These are phyloP conservation scores for Tachina grossa DNA, from an alignment of 2,888 invertebrate species.

Conservation along the genomic window DNA sequence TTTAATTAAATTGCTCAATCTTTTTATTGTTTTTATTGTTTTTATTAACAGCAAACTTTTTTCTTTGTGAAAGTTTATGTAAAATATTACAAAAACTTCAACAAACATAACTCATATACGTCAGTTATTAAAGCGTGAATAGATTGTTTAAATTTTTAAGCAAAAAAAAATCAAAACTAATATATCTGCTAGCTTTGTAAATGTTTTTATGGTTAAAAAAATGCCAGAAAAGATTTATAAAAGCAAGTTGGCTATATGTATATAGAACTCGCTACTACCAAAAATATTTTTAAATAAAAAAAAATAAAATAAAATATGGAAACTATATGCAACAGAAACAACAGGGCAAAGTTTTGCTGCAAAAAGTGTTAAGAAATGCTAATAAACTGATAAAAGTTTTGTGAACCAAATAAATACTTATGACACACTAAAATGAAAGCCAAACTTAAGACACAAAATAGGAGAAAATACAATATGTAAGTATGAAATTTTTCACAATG, in stretches of 20 bases:
- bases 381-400: constrained; percentile 65
- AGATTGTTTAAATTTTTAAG: constrained; percentile 54
- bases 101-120: background rate
- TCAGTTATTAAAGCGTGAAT: constrained; percentile 45
- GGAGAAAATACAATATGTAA: constrained; percentile 43
- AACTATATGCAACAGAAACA: background rate
- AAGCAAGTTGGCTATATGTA: background rate
- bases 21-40: too few relatives aligned
- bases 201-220: constrained; percentile 47
- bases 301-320: constrained; percentile 15
- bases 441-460: constrained; percentile 23
- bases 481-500: constrained; percentile 48
- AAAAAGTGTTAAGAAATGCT: constrained; percentile 65
- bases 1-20: too few relatives aligned
- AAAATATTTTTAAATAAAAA: constrained; percentile 14
- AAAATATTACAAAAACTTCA: too few relatives aligned
- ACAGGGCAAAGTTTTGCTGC: constrained; percentile 41
- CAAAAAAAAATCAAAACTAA: constrained; percentile 43
- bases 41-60: background rate
- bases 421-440: constrained; percentile 39
- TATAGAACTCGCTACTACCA: constrained; percentile 29
- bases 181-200: constrained; percentile 52
- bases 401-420: constrained; percentile 66
- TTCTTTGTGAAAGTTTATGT: too few relatives aligned
- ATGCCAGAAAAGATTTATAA: background rate